phyloP scores from a whole-genome alignment of 53 echinoderm and acorn worm species.

The Astropecten irregularis region DNA sequence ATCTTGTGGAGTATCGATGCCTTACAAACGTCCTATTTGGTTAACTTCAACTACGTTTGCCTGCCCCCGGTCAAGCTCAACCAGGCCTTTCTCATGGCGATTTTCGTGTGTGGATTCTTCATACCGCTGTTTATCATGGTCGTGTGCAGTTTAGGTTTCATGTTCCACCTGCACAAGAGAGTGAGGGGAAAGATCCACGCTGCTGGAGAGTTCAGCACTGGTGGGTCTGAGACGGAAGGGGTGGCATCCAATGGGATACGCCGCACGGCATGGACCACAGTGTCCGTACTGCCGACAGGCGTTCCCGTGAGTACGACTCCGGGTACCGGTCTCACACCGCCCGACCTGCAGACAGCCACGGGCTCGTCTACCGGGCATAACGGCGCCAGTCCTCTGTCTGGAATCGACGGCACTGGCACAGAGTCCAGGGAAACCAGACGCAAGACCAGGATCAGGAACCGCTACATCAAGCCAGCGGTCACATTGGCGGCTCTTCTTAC shows the following conservation, averaged over 20 bases:
- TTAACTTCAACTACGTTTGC: constrained; percentile 30
- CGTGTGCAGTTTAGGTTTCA: constrained; percentile 33
- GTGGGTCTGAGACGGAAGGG: neutral
- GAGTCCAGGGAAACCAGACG: constrained; percentile 9
- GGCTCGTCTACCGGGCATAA: too few relatives aligned
- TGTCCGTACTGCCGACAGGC: neutral
- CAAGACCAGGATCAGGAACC: constrained; percentile 3
- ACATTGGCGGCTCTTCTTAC: constrained; percentile 26
- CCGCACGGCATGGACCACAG: constrained; percentile 36
- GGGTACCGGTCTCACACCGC: neutral
- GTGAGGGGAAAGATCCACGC: constrained; percentile 37
- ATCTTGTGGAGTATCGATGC: constrained; percentile 21
- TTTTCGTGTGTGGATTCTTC: constrained; percentile 30
- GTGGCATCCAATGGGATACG: neutral
- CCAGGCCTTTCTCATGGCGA: neutral
- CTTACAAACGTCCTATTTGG: neutral
- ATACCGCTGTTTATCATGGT: constrained; percentile 12
- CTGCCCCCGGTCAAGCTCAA: constrained; percentile 39
- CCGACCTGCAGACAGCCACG: neutral
- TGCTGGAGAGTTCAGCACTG: constrained; percentile 15
- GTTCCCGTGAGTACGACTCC: neutral
- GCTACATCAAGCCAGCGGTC: constrained; percentile 32
- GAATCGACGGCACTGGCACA: neutral
- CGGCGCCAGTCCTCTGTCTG: neutral
- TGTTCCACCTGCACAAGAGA: constrained; percentile 20